Evolutionary conservation across 2,113 vertebrate species (phyloP).

Genomic region (Amphiprion ocellaris): DNA sequence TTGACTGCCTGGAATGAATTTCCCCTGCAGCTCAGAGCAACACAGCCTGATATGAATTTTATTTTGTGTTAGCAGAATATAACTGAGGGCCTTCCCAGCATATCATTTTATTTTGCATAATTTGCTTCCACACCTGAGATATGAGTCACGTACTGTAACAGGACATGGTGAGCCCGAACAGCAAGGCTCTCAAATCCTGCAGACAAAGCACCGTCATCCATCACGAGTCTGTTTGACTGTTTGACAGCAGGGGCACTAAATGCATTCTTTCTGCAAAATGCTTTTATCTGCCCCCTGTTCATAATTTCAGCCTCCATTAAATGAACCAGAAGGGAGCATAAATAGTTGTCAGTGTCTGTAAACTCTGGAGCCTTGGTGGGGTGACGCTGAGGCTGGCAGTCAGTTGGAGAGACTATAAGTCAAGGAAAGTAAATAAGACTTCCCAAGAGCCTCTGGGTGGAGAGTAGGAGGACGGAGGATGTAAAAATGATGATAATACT

Average conservation of each 20-base stretch:
- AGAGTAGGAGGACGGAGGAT: slow-evolving; percentile 11
- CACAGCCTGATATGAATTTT: background rate
- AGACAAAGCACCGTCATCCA: slow-evolving; percentile 58
- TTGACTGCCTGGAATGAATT: slow-evolving; percentile 40
- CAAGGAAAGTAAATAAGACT: slow-evolving; percentile 38
- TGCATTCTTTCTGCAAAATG: slow-evolving; percentile 41
- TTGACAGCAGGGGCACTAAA: slow-evolving; percentile 42
- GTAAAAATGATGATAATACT: background rate
- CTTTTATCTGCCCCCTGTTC: background rate
- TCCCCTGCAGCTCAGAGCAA: slow-evolving; percentile 24
- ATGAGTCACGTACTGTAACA: slow-evolving; percentile 21
- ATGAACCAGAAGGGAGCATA: slow-evolving; percentile 36
- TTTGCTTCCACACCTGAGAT: slow-evolving; percentile 29
- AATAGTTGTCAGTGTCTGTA: slow-evolving; percentile 34
- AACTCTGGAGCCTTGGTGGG: slow-evolving; percentile 29
- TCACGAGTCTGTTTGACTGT: slow-evolving; percentile 50
- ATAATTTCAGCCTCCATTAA: slow-evolving; percentile 53
- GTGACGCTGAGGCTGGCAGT: slow-evolving; percentile 15
- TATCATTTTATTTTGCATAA: slow-evolving; percentile 25
- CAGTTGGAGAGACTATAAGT: slow-evolving; percentile 28
- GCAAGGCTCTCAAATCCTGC: background rate
- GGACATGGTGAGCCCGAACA: background rate
- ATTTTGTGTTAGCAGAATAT: background rate
- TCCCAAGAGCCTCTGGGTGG: slow-evolving; percentile 6
- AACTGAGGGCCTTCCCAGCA: background rate